A percentile compares a stretch with the other conserved stretches of the same genome.
phyloP scores from a whole-genome alignment of 2,888 invertebrate genomes.

The Malthinus seriepunctatus region DNA sequence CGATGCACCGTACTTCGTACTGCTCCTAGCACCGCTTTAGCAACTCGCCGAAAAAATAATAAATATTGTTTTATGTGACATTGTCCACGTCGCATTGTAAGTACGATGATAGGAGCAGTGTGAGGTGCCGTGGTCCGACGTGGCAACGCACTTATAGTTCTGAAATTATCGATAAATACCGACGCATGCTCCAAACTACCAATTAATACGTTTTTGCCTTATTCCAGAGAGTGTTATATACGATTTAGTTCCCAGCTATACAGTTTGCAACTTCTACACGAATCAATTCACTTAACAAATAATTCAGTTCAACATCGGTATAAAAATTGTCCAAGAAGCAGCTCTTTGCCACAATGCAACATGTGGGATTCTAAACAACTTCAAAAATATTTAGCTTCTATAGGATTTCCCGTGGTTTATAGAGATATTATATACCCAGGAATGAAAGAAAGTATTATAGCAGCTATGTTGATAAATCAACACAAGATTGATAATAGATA shows the following conservation, averaged over 20 bases:
- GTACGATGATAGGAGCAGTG: no score
- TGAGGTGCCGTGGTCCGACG: no score
- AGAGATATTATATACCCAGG: slow-evolving; percentile 77
- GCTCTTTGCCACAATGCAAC: slow-evolving; percentile 71
- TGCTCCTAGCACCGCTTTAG: no score
- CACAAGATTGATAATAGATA: slow-evolving; percentile 68
- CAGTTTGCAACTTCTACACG: slow-evolving; percentile 75
- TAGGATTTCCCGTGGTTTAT: slow-evolving; percentile 67
- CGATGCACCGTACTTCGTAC: no score
- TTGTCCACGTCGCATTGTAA: no score
- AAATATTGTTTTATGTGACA: no score
- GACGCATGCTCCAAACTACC: no score
- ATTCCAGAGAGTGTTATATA: slow-evolving; percentile 72
- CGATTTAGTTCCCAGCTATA: slow-evolving; percentile 86
- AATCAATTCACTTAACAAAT: slow-evolving; percentile 86
- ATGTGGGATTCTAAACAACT: slow-evolving; percentile 85
- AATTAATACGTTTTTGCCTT: background rate
- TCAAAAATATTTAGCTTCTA: slow-evolving; percentile 58
- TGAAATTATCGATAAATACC: no score
- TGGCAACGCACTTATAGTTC: no score
- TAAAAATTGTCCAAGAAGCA: slow-evolving; percentile 59
- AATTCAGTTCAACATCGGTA: slow-evolving; percentile 85
- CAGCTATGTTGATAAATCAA: slow-evolving; percentile 79
- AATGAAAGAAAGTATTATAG: slow-evolving; percentile 81
- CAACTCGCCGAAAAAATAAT: no score